Base-by-base conservation (phyloP, 2,797 vertebrate species). In the Allochrocebus solatus region DNA sequence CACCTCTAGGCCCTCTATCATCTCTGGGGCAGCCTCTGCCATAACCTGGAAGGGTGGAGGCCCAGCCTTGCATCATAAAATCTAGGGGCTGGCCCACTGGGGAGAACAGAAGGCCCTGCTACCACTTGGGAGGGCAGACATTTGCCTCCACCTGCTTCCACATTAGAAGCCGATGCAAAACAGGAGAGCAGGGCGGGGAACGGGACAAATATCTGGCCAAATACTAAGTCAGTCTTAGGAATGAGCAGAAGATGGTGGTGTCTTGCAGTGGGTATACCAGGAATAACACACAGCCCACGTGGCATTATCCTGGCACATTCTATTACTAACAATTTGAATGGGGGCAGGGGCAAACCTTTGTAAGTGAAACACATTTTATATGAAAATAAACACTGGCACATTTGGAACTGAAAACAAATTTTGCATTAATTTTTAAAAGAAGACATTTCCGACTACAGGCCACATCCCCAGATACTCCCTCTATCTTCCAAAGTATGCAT, bases 331-430 rank as follows among this genome's bases (percentile, higher is more conserved):
- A 67, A n/a, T n/a, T n/a, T 67, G 33, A 67, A 67, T n/a, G 64
- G 33, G 33, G 33, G 16, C 64, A n/a, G 64, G 64, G n/a, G 28
- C 13, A 41, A 64, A 39, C 30, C 30, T 75, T 78, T 93, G 50
- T 28, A 84, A 41, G 53, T 59, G 53, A 72, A 91, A 59, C 33
- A 4, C 41, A 67, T 48, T 67, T 93, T 46, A 86, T 24, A 50
- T 13, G 28, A 89, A 89, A 94, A 80, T 50, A 36, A 93, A 89
- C 41, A 75, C 19, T 79, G 55, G 22, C 22, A 50, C 28, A 79
- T 91, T 41, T 80, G 79, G 55, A 96, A 90, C 61, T 33, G n/a
- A 79, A 79, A 67, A n/a, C n/a, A 91, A 67, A 70, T 48, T 84
- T 30, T 59, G 14, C 55, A 61, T 81, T 86, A 30, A 53, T 26